A percentile compares a stretch with the other conserved stretches of the same genome.
phyloP scores from a whole-genome alignment of 2,113 vertebrate species.

The Pluvianellus socialis region DNA sequence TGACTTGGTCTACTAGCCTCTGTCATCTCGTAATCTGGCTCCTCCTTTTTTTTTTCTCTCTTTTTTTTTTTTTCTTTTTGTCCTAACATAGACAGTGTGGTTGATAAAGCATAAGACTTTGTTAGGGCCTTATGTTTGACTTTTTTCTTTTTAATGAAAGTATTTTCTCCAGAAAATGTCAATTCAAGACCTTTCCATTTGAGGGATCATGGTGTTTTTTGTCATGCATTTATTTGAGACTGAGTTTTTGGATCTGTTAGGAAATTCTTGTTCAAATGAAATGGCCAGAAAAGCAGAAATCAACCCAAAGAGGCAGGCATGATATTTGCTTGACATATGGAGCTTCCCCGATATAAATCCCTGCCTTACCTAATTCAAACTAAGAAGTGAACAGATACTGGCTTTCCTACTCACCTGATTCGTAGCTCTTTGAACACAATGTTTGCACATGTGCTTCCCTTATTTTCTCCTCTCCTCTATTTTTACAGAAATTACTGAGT shows the following conservation, averaged over 20 bases:
- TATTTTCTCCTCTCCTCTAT: background rate
- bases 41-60: accelerated
- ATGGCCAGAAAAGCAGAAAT: background rate
- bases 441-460: background rate
- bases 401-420: background rate
- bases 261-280: constrained; percentile 3
- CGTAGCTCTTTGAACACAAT: background rate
- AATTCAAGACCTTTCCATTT: background rate
- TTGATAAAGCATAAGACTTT: background rate
- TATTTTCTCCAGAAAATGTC: constrained; percentile 23
- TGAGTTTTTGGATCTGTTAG: background rate
- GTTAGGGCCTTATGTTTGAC: background rate
- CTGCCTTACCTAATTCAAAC: background rate
- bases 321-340: constrained; percentile 36
- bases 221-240: background rate
- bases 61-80: background rate
- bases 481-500: background rate
- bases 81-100: accelerated
- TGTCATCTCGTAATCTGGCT: background rate
- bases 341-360: background rate
- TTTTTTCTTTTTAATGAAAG: background rate
- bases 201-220: background rate
- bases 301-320: background rate
- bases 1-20: background rate
- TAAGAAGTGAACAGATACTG: background rate